Evolutionary conservation across 2,888 invertebrate species (phyloP).

Genomic region (Sabatieria punctata): DNA sequence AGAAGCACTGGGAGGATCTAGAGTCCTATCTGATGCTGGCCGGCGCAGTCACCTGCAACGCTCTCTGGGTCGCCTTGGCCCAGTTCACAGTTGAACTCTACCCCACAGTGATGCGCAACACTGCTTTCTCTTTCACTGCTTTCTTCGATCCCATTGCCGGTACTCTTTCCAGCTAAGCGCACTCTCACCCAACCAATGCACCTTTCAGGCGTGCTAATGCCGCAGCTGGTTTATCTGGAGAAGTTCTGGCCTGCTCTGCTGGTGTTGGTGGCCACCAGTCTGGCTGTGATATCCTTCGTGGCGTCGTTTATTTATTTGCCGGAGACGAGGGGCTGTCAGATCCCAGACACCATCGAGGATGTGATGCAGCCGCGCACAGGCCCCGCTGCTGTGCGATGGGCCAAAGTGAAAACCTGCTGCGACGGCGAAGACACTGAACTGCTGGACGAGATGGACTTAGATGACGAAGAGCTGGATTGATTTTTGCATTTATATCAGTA

Average conservation of each 20-base stretch:
- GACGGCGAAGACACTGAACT: too few species aligned
- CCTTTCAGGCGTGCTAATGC: not conserved
- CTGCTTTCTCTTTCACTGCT: not conserved
- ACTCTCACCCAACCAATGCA: not conserved
- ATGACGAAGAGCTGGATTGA: too few species aligned
- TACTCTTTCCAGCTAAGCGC: too few species aligned
- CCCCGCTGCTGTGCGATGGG: too few species aligned
- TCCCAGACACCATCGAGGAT: not conserved
- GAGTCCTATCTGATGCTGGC: not conserved
- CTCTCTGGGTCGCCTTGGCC: slow-evolving; percentile 2
- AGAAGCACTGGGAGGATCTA: not conserved
- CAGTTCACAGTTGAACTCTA: slow-evolving; percentile 8
- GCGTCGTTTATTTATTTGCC: not conserved
- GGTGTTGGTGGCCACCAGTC: not conserved
- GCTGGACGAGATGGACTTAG: too few species aligned
- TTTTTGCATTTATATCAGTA: too few species aligned
- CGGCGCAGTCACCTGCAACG: slow-evolving; percentile 4
- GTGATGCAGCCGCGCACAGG: not conserved
- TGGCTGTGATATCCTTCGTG: not conserved
- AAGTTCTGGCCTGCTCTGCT: not conserved
- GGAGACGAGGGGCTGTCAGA: not conserved
- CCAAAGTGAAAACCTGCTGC: too few species aligned
- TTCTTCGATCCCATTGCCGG: too few species aligned
- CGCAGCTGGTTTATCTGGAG: slow-evolving; percentile 1
- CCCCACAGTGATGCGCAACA: slow-evolving; percentile 8